phyloP scores from a whole-genome alignment of 1,140 invertebrate species.

The Trinorchestia longiramus region DNA sequence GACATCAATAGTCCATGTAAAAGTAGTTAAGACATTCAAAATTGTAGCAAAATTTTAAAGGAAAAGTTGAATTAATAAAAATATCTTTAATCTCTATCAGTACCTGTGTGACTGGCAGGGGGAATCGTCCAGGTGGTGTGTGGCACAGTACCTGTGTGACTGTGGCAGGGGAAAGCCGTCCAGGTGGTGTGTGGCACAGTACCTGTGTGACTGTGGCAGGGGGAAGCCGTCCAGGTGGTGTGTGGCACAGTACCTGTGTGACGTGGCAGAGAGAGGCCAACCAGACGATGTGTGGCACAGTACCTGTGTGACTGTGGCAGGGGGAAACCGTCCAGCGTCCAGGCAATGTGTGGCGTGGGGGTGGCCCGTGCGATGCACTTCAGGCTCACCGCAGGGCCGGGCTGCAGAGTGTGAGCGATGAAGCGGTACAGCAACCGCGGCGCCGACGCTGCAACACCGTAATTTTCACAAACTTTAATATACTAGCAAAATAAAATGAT shows the following conservation, averaged over 20 bases:
- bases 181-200: too few relatives aligned
- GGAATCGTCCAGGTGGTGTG: slow-evolving; percentile 83
- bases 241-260: slow-evolving; percentile 56
- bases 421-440: slow-evolving; percentile 85
- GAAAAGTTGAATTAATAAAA: not conserved
- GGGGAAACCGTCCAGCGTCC: slow-evolving; percentile 84
- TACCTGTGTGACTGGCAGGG: slow-evolving; percentile 66
- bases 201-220: too few relatives aligned
- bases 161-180: too few relatives aligned
- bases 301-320: too few relatives aligned
- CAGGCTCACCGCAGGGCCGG: slow-evolving; percentile 83
- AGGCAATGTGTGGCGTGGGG: too few relatives aligned
- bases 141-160: slow-evolving; percentile 83
- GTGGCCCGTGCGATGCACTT: too few relatives aligned
- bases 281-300: slow-evolving; percentile 90
- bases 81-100: not conserved
- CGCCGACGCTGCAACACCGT: slow-evolving; percentile 75
- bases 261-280: slow-evolving; percentile 71
- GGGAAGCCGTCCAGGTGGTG: too few relatives aligned
- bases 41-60: not conserved
- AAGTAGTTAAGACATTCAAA: not conserved
- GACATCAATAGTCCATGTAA: not conserved
- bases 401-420: too few relatives aligned
- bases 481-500: not conserved
- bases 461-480: not conserved